phyloP scores from a whole-genome alignment of 2,797 vertebrate species.

The Mionectes olivaceus region DNA sequence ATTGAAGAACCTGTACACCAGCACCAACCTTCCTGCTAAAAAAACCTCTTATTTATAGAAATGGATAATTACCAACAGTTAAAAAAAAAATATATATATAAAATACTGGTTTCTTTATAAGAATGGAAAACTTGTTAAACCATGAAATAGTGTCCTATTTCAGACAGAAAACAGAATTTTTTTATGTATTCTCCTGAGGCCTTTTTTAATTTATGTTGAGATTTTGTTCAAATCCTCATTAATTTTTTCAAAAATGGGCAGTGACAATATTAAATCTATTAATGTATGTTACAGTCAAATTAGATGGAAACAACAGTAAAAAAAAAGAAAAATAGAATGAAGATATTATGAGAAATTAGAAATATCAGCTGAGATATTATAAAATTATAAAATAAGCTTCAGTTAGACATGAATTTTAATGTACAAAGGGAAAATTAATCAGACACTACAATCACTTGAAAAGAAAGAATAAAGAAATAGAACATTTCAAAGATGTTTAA shows the following conservation, averaged over 20 bases:
- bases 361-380: background rate
- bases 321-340: background rate
- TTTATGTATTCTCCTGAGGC: background rate
- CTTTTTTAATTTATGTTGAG: background rate
- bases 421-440: background rate
- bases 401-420: background rate
- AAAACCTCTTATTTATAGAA: background rate
- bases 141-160: background rate
- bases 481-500: background rate
- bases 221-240: background rate
- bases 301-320: background rate
- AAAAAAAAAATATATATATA: background rate
- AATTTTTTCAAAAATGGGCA: background rate
- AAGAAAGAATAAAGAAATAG: background rate
- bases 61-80: background rate
- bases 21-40: background rate
- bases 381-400: background rate
- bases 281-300: background rate
- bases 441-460: background rate
- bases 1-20: accelerated
- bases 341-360: background rate
- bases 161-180: background rate
- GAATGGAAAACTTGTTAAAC: background rate
- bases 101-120: background rate
- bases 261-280: background rate